Conservation (phyloP, 2,113 vertebrate genomes). For the Hoplias malabaricus region DNA sequence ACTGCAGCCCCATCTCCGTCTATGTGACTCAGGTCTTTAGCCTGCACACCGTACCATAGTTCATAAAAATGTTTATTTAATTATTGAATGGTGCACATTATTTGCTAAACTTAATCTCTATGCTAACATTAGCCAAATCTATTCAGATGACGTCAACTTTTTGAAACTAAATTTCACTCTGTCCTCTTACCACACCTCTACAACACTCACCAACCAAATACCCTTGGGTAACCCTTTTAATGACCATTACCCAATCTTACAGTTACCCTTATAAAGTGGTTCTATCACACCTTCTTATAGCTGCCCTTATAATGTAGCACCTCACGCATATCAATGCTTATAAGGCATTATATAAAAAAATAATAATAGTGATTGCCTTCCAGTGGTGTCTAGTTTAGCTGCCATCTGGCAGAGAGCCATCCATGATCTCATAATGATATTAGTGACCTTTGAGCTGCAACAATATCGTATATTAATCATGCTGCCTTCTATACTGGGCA, state of each 20-base stretch:
- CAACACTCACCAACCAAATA: not conserved
- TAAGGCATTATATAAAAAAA: not conserved
- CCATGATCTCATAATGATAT: constrained; percentile 14
- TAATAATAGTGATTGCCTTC: not conserved
- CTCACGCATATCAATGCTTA: not conserved
- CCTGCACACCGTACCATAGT: too few relatives aligned
- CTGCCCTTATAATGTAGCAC: not conserved
- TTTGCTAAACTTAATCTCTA: too few relatives aligned
- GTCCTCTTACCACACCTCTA: not conserved
- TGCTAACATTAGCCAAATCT: too few relatives aligned
- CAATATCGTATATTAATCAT: not conserved
- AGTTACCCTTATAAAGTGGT: not conserved
- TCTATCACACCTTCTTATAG: not conserved
- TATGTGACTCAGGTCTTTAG: too few relatives aligned
- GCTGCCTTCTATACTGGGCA: not conserved
- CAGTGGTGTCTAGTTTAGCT: not conserved
- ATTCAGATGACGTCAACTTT: too few relatives aligned
- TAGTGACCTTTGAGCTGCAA: not conserved
- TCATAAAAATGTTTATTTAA: too few relatives aligned
- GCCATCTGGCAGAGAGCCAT: not conserved
- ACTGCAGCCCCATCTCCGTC: too few relatives aligned
- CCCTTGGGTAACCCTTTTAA: not conserved
- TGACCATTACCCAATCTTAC: not conserved
- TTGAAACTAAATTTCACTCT: not conserved
- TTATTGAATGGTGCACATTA: too few relatives aligned